These are phyloP conservation scores for Pogonomyrmex californicus DNA, from an alignment of 1,140 invertebrate species.

Conservation along the genomic window DNA sequence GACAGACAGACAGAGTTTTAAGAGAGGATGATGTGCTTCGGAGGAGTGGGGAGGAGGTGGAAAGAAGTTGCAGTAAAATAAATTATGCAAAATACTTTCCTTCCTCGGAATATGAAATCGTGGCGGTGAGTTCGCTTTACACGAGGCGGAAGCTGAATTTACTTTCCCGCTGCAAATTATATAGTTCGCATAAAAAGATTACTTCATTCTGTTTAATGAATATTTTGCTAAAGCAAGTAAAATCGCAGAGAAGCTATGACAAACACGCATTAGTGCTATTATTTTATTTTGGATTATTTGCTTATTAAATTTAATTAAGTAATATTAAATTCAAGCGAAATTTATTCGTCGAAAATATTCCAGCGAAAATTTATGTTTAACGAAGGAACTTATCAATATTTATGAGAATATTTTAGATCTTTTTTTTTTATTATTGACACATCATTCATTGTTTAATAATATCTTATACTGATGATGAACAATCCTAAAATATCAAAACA, in stretches of 20 bases:
- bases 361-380: constrained; percentile 19
- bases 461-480: constrained; percentile 16
- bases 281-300: constrained; percentile 21
- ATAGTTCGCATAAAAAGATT: constrained; percentile 59
- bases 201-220: constrained; percentile 58
- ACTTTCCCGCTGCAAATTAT: constrained; percentile 62
- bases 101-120: constrained; percentile 83
- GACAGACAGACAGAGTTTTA: constrained; percentile 37
- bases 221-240: constrained; percentile 43
- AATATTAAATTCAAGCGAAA: neutral
- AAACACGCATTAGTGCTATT: constrained; percentile 41
- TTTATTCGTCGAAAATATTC: neutral
- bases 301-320: constrained; percentile 27
- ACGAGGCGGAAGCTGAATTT: constrained; percentile 76
- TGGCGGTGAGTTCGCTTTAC: constrained; percentile 73
- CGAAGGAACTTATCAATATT: neutral
- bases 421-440: neutral
- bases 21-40: constrained; percentile 59
- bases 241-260: constrained; percentile 40
- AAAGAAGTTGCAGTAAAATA: constrained; percentile 82
- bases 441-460: constrained; percentile 23
- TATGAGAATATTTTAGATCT: neutral
- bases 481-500: neutral
- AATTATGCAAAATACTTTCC: constrained; percentile 85
- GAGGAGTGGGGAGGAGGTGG: constrained; percentile 59